A percentile compares a stretch with the other conserved stretches of the same genome.
Conservation (phyloP, 2,797 vertebrate genomes). For the Muscicapa striata region DNA sequence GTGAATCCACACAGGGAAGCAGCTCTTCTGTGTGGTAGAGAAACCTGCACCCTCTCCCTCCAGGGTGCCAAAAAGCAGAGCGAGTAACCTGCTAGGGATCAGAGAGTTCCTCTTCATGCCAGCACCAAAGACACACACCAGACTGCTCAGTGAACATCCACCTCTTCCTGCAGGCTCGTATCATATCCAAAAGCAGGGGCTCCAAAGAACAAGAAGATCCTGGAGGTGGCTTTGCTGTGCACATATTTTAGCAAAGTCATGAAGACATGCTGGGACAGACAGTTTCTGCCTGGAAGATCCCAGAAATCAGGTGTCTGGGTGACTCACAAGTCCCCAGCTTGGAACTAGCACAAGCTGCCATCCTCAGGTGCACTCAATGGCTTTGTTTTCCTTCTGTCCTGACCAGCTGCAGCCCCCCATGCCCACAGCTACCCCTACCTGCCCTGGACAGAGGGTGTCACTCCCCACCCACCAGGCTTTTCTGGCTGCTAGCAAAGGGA, state of each 20-base stretch:
- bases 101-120: neutral
- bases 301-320: neutral
- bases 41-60: neutral
- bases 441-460: neutral
- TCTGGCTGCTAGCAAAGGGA: neutral
- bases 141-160: neutral
- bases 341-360: neutral
- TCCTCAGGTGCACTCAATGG: neutral
- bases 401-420: neutral
- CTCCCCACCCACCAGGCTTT: neutral
- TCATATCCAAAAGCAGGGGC: neutral
- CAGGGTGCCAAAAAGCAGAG: neutral
- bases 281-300: neutral
- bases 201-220: neutral
- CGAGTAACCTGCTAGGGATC: neutral
- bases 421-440: rapidly evolving
- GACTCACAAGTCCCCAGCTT: neutral
- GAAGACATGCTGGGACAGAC: neutral
- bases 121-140: neutral
- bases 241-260: neutral
- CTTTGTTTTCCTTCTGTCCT: neutral
- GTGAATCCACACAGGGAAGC: neutral
- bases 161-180: neutral
- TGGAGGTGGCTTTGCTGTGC: neutral
- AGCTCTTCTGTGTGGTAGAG: neutral